phyloP scores from a whole-genome alignment of 2,888 invertebrate genomes.

The Sesia apiformis region DNA sequence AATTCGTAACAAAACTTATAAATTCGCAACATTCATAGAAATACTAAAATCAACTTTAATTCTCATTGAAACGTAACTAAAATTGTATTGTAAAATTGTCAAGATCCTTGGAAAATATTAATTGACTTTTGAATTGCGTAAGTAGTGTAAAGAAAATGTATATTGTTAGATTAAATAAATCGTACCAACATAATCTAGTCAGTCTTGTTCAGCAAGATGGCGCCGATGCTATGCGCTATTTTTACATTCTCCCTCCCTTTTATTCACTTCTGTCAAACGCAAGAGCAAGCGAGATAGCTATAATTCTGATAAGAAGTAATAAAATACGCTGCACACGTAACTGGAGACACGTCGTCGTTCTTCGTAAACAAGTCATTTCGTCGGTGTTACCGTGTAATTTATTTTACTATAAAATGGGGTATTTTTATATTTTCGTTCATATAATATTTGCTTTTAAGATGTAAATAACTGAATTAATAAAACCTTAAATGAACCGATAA shows the following conservation, averaged over 20 bases:
- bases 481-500: no score
- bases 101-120: no score
- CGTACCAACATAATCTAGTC: slow-evolving; percentile 28
- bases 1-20: no score
- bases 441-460: no score
- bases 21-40: no score
- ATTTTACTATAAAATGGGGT: not conserved
- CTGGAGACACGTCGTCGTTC: slow-evolving; percentile 70
- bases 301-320: slow-evolving; percentile 31
- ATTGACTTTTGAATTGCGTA: no score
- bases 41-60: no score
- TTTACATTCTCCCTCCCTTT: slow-evolving; percentile 51
- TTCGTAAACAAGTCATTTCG: slow-evolving; percentile 59
- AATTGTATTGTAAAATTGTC: no score
- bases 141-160: no score
- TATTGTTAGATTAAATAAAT: no score
- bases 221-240: slow-evolving; percentile 61
- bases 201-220: slow-evolving; percentile 65
- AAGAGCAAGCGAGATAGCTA: slow-evolving; percentile 40
- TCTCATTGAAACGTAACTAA: no score
- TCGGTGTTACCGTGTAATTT: slow-evolving; percentile 40
- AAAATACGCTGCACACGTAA: slow-evolving; percentile 61
- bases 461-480: no score
- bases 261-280: slow-evolving; percentile 10
- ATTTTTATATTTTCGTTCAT: not conserved